Base-by-base conservation (phyloP, 2,888 invertebrate genomes). In the Oligia fasciuncula region DNA sequence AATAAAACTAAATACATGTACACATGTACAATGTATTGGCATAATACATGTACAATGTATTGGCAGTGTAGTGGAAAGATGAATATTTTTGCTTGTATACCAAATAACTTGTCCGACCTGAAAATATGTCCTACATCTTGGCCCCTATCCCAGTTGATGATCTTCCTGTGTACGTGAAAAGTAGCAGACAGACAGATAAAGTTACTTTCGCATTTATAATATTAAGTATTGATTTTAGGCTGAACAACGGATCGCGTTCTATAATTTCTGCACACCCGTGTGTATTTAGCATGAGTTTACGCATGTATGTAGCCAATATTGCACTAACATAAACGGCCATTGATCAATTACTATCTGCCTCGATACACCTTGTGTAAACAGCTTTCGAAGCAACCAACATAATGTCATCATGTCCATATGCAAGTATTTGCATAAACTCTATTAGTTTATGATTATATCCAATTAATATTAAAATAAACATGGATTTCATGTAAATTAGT, bases 391-490 rank as follows among this genome's bases (percentile, higher is more conserved):
- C 73, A n/a, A 65, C 51, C 60, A 51, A 75, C 13, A 62, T 71
- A 62, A 62, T 60, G 60, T 23, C 9, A 11, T n/a, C 40, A 40
- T 62, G 19, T 62, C 51, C 46, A 54, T 60, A 51, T 67, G 60
- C 60, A 60, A 51, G 14, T 68, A 81, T 81, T 82, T 68, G 71
- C 82, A 78, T 82, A 63, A 78, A 77, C 70, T 77, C 62, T 69
- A 65, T 81, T 76, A 81, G 82, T 71, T 74, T 72, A 71, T 82
- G 60, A 62, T 79, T 11, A 82, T n/a, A 57, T 67, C 49, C 49
- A 76, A 79, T 83, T 80, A 83, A 49, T 83, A 69, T 80, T 77
- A 69, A 80, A 75, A 83, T 84, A 75, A 74, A 80, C 71, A 83
- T 73, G 35, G 29, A 57, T 79, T 73, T 67, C 66, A 79, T 82